Conservation (phyloP, 2,888 invertebrate genomes). For the Glaucopsyche alexis region DNA sequence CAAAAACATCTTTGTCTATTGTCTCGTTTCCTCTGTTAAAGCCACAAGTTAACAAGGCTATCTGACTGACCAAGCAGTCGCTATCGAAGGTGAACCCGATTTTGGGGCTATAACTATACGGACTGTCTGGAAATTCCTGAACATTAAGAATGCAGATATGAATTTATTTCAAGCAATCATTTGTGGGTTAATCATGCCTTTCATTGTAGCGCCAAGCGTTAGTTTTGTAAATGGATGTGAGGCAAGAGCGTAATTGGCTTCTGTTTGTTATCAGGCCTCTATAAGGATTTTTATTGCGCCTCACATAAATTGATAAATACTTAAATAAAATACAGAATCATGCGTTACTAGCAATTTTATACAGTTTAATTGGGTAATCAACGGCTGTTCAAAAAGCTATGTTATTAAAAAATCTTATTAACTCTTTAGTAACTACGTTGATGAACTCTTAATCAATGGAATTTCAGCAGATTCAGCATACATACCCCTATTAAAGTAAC, state of each 20-base stretch:
- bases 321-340: slow-evolving; percentile 28
- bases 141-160: slow-evolving; percentile 63
- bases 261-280: neutral
- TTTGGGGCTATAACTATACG: slow-evolving; percentile 67
- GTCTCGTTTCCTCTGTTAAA: slow-evolving; percentile 52
- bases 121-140: slow-evolving; percentile 64
- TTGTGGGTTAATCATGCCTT: slow-evolving; percentile 53
- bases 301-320: slow-evolving; percentile 19
- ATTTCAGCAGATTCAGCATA: slow-evolving; percentile 45
- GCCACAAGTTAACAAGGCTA: slow-evolving; percentile 54
- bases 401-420: slow-evolving; percentile 20
- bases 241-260: neutral
- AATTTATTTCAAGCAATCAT: slow-evolving; percentile 47
- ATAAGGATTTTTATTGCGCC: slow-evolving; percentile 10
- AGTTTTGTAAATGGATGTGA: slow-evolving; percentile 40
- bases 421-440: neutral
- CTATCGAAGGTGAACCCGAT: slow-evolving; percentile 64
- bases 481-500: slow-evolving; percentile 64
- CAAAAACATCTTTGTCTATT: slow-evolving; percentile 51
- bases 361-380: neutral
- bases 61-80: slow-evolving; percentile 47
- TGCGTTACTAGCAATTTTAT: slow-evolving; percentile 32
- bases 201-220: slow-evolving; percentile 61
- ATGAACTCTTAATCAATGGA: neutral
- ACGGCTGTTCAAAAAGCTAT: slow-evolving; percentile 1